These are phyloP conservation scores for Lordiphosa clarofinis DNA, from an alignment of 1,140 invertebrate genomes.

Conservation along the genomic window DNA sequence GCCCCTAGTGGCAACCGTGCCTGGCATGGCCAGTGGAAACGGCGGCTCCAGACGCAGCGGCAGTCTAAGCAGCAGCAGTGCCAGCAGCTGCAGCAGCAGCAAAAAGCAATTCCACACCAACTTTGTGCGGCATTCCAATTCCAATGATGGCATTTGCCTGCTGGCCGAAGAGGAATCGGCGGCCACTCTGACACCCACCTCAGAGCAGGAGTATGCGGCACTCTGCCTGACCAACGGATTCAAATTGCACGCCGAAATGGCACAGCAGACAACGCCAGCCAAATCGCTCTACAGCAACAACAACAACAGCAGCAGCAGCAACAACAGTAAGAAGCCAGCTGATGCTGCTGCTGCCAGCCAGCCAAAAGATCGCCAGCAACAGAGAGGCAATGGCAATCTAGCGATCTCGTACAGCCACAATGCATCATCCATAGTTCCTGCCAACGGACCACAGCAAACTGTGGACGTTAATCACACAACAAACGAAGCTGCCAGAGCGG, in stretches of 20 bases:
- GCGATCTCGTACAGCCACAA: slow-evolving; percentile 45
- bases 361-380: slow-evolving; percentile 48
- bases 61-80: slow-evolving; percentile 69
- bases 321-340: slow-evolving; percentile 21
- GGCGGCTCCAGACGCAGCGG: slow-evolving; percentile 47
- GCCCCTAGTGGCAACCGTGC: slow-evolving; percentile 52
- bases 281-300: slow-evolving; percentile 21
- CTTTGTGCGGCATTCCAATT: slow-evolving; percentile 72
- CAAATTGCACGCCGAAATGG: slow-evolving; percentile 60
- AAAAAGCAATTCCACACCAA: slow-evolving; percentile 73
- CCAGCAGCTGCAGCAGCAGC: slow-evolving; percentile 61
- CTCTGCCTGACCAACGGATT: slow-evolving; percentile 65
- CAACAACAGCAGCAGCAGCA: slow-evolving; percentile 30
- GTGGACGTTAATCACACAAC: slow-evolving; percentile 3
- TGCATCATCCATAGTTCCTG: slow-evolving; percentile 72
- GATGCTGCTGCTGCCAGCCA: slow-evolving; percentile 17
- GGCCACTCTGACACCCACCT: slow-evolving; percentile 69
- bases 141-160: slow-evolving; percentile 74
- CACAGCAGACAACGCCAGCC: slow-evolving; percentile 19
- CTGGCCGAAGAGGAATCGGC: slow-evolving; percentile 74
- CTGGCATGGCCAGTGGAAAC: slow-evolving; percentile 32
- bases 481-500: slow-evolving; percentile 1
- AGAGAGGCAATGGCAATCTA: slow-evolving; percentile 43
- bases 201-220: slow-evolving; percentile 60
- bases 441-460: slow-evolving; percentile 48